phyloP scores from a whole-genome alignment of 2,113 vertebrate species.

The Girardinichthys multiradiatus region DNA sequence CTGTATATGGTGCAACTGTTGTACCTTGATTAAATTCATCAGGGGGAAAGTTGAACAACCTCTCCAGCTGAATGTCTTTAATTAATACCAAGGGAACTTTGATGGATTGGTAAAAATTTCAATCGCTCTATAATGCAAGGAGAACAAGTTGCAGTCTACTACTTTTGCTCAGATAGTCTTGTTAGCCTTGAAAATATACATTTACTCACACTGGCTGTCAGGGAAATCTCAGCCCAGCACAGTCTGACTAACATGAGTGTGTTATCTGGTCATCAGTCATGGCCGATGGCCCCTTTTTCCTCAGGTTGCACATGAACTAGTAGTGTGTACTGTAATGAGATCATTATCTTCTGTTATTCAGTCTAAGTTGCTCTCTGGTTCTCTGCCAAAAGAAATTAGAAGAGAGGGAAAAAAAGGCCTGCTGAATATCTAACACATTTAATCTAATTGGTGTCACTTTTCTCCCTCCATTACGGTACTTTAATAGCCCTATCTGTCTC shows the following conservation, averaged over 20 bases:
- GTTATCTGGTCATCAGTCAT: conserved; percentile 47
- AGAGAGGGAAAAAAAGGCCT: conserved; percentile 43
- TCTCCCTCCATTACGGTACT: conserved; percentile 72
- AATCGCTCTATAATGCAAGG: conserved; percentile 70
- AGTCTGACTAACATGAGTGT: conserved; percentile 28
- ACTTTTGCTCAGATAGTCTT: conserved; percentile 45
- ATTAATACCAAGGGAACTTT: conserved; percentile 68
- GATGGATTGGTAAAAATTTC: conserved; percentile 55
- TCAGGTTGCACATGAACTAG: conserved; percentile 44
- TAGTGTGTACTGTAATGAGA: conserved; percentile 73
- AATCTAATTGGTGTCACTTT: conserved; percentile 80
- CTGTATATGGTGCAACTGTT: conserved; percentile 48
- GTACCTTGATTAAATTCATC: conserved; percentile 57
- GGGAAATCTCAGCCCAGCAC: conserved; percentile 15
- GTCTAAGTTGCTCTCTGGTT: conserved; percentile 64
- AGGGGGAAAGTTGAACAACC: conserved; percentile 46
- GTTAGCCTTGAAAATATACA: conserved; percentile 57
- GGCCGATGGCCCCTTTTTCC: conserved; percentile 22
- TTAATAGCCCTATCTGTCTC: conserved; percentile 77
- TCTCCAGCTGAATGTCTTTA: conserved; percentile 49
- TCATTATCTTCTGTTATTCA: conserved; percentile 76
- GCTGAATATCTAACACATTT: conserved; percentile 75
- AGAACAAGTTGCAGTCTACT: conserved; percentile 52
- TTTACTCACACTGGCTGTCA: conserved; percentile 42
- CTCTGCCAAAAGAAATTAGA: conserved; percentile 71